Conservation (phyloP, 2,797 vertebrate species). For the Luscinia luscinia region DNA sequence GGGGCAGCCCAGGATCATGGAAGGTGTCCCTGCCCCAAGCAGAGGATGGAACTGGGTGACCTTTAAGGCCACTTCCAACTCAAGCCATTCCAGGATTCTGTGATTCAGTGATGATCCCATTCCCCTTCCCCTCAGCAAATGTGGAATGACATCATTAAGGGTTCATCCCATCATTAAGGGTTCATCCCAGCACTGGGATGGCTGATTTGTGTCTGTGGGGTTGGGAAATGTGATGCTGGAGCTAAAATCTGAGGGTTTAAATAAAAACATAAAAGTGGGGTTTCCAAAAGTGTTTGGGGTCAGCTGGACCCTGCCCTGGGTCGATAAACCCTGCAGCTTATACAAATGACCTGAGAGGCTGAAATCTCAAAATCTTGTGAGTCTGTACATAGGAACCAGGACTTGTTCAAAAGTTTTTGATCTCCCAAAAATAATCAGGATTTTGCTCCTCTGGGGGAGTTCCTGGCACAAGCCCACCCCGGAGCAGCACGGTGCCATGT, state of each 20-base stretch:
- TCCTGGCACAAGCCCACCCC: not conserved
- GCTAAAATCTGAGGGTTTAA: not conserved
- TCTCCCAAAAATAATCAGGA: not conserved
- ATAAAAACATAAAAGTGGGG: not conserved
- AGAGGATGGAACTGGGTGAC: fast-evolving
- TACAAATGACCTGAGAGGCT: fast-evolving
- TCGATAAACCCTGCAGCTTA: not conserved
- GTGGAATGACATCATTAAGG: not conserved
- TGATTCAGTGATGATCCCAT: not conserved
- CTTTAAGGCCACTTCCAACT: not conserved
- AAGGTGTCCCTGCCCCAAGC: not conserved
- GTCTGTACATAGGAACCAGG: not conserved
- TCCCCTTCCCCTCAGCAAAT: not conserved
- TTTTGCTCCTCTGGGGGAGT: not conserved
- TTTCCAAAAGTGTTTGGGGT: not conserved
- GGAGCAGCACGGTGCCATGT: not conserved
- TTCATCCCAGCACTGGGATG: fast-evolving
- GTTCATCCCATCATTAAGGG: fast-evolving
- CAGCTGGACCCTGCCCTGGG: fast-evolving
- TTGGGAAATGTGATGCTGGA: not conserved
- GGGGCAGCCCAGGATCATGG: not conserved
- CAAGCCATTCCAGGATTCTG: not conserved
- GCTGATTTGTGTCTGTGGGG: not conserved
- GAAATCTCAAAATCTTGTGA: not conserved
- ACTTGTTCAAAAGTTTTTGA: not conserved